phyloP scores from a whole-genome alignment of 2,113 vertebrate species.

The Cyanoliseus patagonus region DNA sequence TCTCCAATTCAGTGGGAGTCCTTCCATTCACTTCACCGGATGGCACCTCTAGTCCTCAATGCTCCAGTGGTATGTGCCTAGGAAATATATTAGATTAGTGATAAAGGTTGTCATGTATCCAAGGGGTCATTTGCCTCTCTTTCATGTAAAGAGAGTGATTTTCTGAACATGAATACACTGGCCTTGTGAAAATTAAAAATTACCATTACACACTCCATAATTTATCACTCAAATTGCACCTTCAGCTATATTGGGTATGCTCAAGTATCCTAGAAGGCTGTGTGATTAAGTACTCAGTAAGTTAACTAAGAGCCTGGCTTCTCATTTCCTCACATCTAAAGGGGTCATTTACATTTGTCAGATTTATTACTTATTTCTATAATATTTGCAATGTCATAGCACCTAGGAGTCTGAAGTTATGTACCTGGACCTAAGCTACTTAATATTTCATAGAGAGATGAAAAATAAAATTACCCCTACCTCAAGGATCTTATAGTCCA shows the following conservation, averaged over 20 bases:
- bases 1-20: background rate
- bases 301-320: slow-evolving; percentile 1
- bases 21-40: background rate
- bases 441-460: background rate
- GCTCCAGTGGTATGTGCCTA: background rate
- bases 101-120: slow-evolving; percentile 14
- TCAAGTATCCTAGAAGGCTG: slow-evolving; percentile 17
- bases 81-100: slow-evolving; percentile 1
- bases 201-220: background rate
- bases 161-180: slow-evolving; percentile 36
- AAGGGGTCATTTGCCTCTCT: slow-evolving; percentile 36
- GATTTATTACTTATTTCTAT: slow-evolving; percentile 25
- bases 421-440: background rate
- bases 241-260: slow-evolving; percentile 19
- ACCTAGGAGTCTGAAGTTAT: background rate
- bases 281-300: slow-evolving; percentile 47
- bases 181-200: slow-evolving; percentile 50
- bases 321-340: slow-evolving; percentile 33
- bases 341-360: slow-evolving; percentile 13
- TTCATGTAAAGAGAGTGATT: slow-evolving; percentile 42
- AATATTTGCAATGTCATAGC: background rate
- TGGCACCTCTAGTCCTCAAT: background rate
- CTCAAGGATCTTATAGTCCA: background rate
- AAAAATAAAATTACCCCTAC: background rate
- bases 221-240: slow-evolving; percentile 36